phyloP scores from a whole-genome alignment of 2,113 vertebrate species.

The Coreoperca whiteheadi region DNA sequence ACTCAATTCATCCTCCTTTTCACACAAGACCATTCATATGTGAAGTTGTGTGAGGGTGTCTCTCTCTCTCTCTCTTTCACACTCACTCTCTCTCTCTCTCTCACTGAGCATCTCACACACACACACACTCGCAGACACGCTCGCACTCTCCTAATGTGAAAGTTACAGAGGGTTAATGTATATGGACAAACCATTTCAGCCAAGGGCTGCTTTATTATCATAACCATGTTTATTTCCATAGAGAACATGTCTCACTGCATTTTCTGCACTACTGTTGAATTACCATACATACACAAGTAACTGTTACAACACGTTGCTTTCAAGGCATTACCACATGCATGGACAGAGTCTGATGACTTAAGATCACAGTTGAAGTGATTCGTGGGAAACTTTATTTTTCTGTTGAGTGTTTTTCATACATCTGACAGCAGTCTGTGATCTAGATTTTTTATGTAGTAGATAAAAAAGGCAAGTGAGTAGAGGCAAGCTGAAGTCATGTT shows the following conservation, averaged over 20 bases:
- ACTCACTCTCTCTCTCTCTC: slow-evolving; percentile 15
- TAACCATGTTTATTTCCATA: slow-evolving; percentile 75
- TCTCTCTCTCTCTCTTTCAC: slow-evolving; percentile 60
- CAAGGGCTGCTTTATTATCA: slow-evolving; percentile 77
- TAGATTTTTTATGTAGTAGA: not conserved
- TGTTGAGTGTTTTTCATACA: not conserved
- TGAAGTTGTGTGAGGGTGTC: slow-evolving; percentile 82
- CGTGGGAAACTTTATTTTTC: not conserved
- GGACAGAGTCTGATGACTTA: not conserved
- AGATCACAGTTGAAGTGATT: slow-evolving; percentile 12
- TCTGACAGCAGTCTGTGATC: not conserved
- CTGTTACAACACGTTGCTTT: slow-evolving; percentile 35
- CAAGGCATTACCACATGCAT: slow-evolving; percentile 8
- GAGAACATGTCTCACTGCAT: slow-evolving; percentile 63
- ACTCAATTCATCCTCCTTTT: slow-evolving; percentile 90
- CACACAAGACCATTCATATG: slow-evolving; percentile 88
- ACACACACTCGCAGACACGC: slow-evolving; percentile 25
- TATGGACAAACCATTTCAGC: slow-evolving; percentile 82
- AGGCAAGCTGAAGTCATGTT: not conserved
- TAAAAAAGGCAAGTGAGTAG: too few species aligned
- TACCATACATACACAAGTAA: slow-evolving; percentile 30
- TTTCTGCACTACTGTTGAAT: slow-evolving; percentile 62
- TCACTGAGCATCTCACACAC: slow-evolving; percentile 8
- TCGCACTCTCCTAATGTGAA: slow-evolving; percentile 56
- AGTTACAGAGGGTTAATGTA: slow-evolving; percentile 76